These are phyloP conservation scores for Oligia strigilis DNA, from an alignment of 2,888 invertebrate species.

Conservation along the genomic window DNA sequence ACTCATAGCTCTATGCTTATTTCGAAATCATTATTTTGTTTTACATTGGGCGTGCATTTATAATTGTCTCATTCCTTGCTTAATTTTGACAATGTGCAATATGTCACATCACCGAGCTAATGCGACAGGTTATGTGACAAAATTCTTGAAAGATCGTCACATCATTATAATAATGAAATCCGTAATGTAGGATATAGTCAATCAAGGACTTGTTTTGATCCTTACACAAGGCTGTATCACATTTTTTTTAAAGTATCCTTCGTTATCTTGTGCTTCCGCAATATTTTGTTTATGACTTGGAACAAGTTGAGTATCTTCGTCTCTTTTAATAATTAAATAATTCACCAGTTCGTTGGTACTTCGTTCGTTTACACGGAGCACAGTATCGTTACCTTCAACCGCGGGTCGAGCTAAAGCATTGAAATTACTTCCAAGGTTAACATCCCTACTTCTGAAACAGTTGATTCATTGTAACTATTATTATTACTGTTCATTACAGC, in stretches of 20 bases:
- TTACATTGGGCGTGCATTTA: constrained; percentile 24
- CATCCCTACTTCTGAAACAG: constrained; percentile 40
- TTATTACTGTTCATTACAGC: constrained; percentile 14
- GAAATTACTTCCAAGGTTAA: constrained; percentile 52
- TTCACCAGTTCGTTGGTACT: constrained; percentile 19
- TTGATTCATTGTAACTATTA: constrained; percentile 15
- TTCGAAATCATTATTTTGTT: constrained; percentile 29
- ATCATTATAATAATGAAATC: not conserved
- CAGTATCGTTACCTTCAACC: constrained; percentile 53
- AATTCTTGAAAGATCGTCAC: not conserved
- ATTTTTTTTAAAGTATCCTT: constrained; percentile 21
- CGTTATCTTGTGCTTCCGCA: constrained; percentile 11
- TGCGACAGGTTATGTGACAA: not conserved
- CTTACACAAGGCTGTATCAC: not conserved
- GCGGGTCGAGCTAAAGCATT: constrained; percentile 40
- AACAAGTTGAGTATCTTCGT: not conserved
- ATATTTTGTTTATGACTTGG: not conserved
- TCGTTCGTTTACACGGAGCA: constrained; percentile 25
- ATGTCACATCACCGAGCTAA: constrained; percentile 25
- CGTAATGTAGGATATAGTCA: not conserved
- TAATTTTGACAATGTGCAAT: constrained; percentile 11
- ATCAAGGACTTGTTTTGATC: constrained; percentile 10
- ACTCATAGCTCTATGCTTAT: constrained; percentile 16
- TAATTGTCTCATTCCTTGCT: constrained; percentile 22
- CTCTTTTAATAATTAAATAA: constrained; percentile 8